phyloP scores from a whole-genome alignment of 2,888 invertebrate species.

The Cephus rjabovi region DNA sequence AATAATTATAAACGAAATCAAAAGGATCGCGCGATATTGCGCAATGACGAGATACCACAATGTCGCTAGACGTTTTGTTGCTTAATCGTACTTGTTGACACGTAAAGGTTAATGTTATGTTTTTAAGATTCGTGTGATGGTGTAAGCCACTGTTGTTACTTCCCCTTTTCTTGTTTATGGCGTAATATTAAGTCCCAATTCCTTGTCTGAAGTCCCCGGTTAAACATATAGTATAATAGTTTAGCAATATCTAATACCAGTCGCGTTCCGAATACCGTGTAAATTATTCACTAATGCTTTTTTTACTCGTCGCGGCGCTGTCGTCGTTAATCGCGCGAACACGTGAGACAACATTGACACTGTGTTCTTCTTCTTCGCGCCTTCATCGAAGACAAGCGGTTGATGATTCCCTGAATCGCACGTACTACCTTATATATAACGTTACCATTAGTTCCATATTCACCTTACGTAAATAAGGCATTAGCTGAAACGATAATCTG shows the following conservation, averaged over 20 bases:
- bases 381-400: background rate
- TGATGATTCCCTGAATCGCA: background rate
- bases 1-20: background rate
- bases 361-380: background rate
- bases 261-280: constrained; percentile 10
- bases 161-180: background rate
- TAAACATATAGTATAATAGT: background rate
- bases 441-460: background rate
- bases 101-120: background rate
- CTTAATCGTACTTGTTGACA: constrained; percentile 7
- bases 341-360: background rate
- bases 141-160: constrained; percentile 20
- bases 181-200: background rate
- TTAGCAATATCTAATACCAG: constrained; percentile 10
- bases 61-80: constrained; percentile 1
- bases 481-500: background rate
- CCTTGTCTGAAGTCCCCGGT: background rate
- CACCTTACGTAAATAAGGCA: background rate
- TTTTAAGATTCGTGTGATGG: constrained; percentile 15
- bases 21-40: background rate
- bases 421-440: background rate
- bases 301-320: constrained; percentile 24
- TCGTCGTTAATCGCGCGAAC: background rate
- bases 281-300: constrained; percentile 19
- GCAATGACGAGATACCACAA: background rate